Conservation (phyloP, 64 coral and sea anemone genomes). For the Montipora sp. region DNA sequence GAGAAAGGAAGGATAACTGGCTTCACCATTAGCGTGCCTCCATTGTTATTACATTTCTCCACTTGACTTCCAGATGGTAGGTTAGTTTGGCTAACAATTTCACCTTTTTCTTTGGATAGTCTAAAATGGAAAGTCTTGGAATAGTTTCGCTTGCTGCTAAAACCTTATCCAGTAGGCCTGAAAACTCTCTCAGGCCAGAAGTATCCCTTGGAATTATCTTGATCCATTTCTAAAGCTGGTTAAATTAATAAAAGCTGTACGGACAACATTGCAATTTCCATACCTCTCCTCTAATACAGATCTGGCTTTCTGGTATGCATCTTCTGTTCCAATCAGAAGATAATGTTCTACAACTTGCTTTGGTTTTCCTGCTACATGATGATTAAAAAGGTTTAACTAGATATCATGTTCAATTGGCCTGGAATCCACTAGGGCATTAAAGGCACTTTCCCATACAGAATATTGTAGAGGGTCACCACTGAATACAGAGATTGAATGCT, state of each 20-base stretch:
- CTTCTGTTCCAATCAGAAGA: conserved; percentile 66
- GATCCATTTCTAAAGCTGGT: conserved; percentile 57
- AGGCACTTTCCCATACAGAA: conserved; percentile 68
- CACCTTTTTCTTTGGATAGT: conserved; percentile 56
- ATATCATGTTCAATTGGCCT: conserved; percentile 67
- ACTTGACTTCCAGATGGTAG: not conserved
- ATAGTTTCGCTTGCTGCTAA: conserved; percentile 27
- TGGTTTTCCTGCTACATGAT: conserved; percentile 72
- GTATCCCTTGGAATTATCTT: conserved; percentile 36
- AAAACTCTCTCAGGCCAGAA: conserved; percentile 21
- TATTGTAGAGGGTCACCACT: conserved; percentile 66
- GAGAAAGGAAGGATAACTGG: not conserved
- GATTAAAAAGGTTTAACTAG: conserved; percentile 68
- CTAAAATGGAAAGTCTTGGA: conserved; percentile 44
- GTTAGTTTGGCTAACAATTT: conserved; percentile 13
- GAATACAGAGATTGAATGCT: conserved; percentile 60
- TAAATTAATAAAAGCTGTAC: conserved; percentile 39
- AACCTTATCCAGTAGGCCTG: conserved; percentile 31
- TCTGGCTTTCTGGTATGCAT: too few species aligned
- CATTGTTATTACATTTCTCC: not conserved
- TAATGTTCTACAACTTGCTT: conserved; percentile 72
- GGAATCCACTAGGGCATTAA: conserved; percentile 51
- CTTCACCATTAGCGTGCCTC: not conserved
- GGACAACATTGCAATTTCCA: conserved; percentile 68
- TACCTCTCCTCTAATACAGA: conserved; percentile 21